A percentile compares a stretch with the other conserved stretches of the same genome.
Evolutionary conservation across 1,140 invertebrate genomes (phyloP).

Genomic region (Anastatus disparis): DNA sequence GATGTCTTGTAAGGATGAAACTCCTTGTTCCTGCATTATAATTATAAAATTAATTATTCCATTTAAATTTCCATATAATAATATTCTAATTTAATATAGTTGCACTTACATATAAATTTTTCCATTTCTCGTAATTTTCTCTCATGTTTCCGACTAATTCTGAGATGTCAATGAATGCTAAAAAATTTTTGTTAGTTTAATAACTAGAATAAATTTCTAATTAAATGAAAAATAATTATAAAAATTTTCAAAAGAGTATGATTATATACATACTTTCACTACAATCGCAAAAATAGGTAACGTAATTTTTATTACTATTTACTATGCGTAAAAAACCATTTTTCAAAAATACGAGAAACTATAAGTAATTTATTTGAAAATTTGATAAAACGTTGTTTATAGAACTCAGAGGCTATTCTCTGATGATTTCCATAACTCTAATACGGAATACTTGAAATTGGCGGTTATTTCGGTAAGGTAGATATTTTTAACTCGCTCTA

Average conservation of each 20-base stretch:
- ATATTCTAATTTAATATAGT: neutral
- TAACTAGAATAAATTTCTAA: neutral
- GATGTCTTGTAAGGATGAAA: constrained; percentile 75
- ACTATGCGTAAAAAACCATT: no score
- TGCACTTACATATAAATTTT: constrained; percentile 70
- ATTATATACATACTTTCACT: no score
- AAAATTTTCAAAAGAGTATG: neutral
- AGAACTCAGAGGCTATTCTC: no score
- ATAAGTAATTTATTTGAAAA: no score
- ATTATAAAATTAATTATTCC: neutral
- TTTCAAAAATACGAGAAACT: no score
- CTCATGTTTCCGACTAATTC: constrained; percentile 85
- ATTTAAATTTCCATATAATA: neutral
- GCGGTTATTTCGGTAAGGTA: no score
- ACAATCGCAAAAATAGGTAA: no score
- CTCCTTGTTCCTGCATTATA: constrained; percentile 72
- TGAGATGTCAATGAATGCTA: constrained; percentile 92
- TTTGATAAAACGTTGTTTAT: no score
- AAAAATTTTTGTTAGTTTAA: constrained; percentile 52
- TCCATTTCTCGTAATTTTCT: constrained; percentile 90
- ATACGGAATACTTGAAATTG: no score
- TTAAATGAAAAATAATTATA: neutral
- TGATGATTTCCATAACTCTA: no score
- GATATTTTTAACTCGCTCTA: no score
- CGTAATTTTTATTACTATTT: no score